Conservation (phyloP, 2,113 vertebrate genomes). For the Carassius auratus region DNA sequence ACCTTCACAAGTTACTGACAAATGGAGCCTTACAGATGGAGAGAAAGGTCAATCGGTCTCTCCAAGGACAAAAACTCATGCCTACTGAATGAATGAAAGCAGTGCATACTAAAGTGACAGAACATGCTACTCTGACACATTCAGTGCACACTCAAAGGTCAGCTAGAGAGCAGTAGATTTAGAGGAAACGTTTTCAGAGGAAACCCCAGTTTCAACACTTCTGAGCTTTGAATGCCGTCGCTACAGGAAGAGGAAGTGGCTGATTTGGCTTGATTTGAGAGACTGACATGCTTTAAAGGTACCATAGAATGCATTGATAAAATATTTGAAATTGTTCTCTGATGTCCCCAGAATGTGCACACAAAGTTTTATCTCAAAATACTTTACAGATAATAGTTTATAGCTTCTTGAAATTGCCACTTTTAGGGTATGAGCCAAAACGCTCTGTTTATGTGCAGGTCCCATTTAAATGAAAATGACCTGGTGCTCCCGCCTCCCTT, state of each 20-base stretch:
- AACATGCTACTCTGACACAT: background rate
- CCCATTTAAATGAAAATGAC: too few species aligned
- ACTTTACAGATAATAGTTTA: too few species aligned
- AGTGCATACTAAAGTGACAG: background rate
- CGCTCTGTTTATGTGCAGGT: too few species aligned
- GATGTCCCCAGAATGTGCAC: too few species aligned
- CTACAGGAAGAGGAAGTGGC: slow-evolving; percentile 5
- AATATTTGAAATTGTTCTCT: too few species aligned
- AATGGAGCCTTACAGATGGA: too few species aligned
- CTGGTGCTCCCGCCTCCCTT: too few species aligned
- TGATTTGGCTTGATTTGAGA: background rate
- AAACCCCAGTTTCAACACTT: background rate
- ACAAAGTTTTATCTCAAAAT: too few species aligned
- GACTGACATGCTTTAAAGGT: background rate
- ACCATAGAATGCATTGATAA: too few species aligned
- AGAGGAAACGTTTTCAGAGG: background rate
- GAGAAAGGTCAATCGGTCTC: background rate
- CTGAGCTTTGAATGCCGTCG: background rate
- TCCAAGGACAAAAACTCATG: slow-evolving; percentile 14
- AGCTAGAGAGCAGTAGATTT: background rate
- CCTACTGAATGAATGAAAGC: background rate
- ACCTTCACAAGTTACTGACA: slow-evolving; percentile 39
- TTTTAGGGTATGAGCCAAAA: too few species aligned
- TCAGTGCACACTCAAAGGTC: background rate
- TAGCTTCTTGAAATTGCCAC: too few species aligned